These are phyloP conservation scores for Cataglyphis rosenhaueri DNA, from an alignment of 2,888 invertebrate species.

Conservation along the genomic window DNA sequence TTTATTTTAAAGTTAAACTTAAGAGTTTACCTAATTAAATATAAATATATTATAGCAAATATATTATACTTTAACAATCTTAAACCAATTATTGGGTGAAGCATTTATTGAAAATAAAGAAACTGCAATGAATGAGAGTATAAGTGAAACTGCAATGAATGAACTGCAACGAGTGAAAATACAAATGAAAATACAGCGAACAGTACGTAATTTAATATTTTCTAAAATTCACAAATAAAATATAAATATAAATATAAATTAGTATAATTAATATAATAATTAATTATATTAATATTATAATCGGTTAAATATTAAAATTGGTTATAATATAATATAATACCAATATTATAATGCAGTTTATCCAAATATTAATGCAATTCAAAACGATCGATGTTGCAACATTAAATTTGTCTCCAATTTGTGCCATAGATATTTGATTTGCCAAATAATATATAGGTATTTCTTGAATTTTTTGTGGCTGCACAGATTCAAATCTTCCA, in stretches of 20 bases:
- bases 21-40: background rate
- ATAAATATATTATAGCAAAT: background rate
- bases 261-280: no score
- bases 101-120: background rate
- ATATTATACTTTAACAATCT: background rate
- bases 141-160: no score
- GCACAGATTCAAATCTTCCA: background rate
- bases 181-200: background rate
- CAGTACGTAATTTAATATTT: background rate
- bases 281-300: no score
- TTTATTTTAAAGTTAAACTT: background rate
- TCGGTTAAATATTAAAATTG: no score
- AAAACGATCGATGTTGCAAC: background rate
- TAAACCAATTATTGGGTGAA: background rate
- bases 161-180: no score
- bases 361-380: background rate
- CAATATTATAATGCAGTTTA: background rate
- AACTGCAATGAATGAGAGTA: background rate
- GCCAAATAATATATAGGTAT: constrained; percentile 18
- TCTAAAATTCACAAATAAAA: background rate
- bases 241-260: no score
- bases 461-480: background rate
- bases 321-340: background rate
- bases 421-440: background rate
- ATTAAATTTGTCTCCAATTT: constrained; percentile 18